A percentile compares a stretch with the other conserved stretches of the same genome.
phyloP scores from a whole-genome alignment of 2,797 vertebrate genomes.

The Intellagama lesueurii region DNA sequence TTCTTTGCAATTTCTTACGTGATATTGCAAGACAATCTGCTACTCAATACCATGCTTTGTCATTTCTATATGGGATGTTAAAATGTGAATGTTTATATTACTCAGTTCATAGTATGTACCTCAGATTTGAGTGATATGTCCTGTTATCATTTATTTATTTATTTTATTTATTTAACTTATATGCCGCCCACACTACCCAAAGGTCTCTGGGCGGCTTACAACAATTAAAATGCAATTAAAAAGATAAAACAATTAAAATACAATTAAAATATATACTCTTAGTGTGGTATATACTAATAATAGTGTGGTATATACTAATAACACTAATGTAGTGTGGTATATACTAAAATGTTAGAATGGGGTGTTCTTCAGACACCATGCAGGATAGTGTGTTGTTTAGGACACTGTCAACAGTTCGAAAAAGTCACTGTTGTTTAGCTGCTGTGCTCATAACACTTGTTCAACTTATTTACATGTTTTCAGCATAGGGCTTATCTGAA shows the following conservation, averaged over 20 bases:
- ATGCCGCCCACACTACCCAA: no score
- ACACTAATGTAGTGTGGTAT: no score
- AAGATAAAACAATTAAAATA: no score
- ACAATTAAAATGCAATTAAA: no score
- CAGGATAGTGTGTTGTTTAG: neutral
- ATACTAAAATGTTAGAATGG: no score
- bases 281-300: no score
- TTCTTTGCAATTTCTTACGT: neutral
- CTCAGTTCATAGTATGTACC: constrained; percentile 11
- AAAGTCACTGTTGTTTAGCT: neutral
- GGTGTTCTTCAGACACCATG: neutral
- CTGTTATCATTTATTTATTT: neutral
- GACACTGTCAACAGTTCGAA: neutral
- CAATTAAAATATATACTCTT: no score
- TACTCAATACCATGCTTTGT: neutral
- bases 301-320: no score
- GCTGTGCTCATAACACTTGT: constrained; percentile 26
- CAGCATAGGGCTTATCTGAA: constrained; percentile 11
- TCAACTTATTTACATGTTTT: constrained; percentile 32
- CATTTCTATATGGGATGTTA: neutral
- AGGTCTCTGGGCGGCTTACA: no score
- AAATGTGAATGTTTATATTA: accelerated
- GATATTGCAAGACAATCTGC: no score
- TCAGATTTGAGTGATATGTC: constrained; percentile 20
- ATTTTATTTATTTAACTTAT: no score